phyloP scores from a whole-genome alignment of 2,797 vertebrate species.

The Anabas testudineus region DNA sequence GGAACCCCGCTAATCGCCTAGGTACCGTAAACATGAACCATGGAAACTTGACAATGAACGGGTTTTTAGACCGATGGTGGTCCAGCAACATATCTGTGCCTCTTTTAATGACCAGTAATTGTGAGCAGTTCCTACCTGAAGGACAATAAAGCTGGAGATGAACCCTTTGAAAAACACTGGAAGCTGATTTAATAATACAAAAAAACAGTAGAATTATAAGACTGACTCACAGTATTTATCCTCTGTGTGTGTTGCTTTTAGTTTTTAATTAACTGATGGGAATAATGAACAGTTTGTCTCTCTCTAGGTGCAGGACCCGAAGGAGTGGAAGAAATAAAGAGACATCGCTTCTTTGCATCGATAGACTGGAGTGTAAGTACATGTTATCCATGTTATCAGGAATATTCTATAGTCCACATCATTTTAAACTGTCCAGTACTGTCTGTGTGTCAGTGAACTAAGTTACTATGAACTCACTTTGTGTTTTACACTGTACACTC shows the following conservation, averaged over 20 bases:
- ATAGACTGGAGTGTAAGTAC: conserved; percentile 88
- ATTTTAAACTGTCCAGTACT: neutral
- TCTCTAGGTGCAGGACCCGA: conserved; percentile 86
- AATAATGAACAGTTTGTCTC: conserved; percentile 20
- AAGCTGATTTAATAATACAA: no score
- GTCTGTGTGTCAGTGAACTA: neutral
- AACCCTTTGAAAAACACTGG: neutral
- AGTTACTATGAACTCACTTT: neutral
- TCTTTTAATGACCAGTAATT: neutral
- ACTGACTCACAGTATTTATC: neutral
- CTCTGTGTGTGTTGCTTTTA: neutral
- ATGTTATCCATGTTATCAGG: neutral
- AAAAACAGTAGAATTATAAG: no score
- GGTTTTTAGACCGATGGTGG: conserved; percentile 4
- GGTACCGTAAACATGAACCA: conserved; percentile 77
- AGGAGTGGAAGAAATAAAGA: conserved; percentile 89
- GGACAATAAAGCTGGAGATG: neutral
- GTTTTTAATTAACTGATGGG: neutral
- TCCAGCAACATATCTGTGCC: neutral
- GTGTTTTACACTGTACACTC: no score
- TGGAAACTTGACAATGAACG: neutral
- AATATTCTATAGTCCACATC: neutral
- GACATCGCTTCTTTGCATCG: conserved; percentile 86
- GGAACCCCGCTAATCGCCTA: conserved; percentile 95
- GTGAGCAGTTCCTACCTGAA: neutral